Evolutionary conservation across 2,888 invertebrate genomes (phyloP), one percentile per base, ranked within the genome.

Genomic region (Macrosiphum euphorbiae): DNA sequence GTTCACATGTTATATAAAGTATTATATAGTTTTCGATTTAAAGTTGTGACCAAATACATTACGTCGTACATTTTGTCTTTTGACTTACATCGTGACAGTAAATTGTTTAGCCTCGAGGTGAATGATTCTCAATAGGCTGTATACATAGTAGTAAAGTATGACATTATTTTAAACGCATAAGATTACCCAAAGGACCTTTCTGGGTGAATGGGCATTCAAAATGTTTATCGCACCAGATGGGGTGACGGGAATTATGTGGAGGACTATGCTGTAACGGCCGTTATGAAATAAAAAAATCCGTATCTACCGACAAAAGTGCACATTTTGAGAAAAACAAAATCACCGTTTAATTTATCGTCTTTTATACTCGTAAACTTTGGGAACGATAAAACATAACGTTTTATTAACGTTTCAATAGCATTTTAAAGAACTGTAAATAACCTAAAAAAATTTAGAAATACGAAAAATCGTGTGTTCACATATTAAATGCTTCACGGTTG

Each of bases 21-120:
- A 78, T 78, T 35, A 78, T 78, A 78, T 78, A 78, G 67, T 91
- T 90, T 91, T 91, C 55, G 84, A 91, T 91, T 84, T 91, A 84
- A 91, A 91, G 41, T 91, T 91, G 84, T 84, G 55, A 84, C 91
- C 52, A 41, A 84, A 52, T 20, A 55, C n/a, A 47, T 35, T 16
- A 35, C 41, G 84, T 28, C 20, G 24, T 41, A 52, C 28, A 84
- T 52, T 52, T 85, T 84, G 52, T 28, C 52, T 41, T 84, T 52
- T 52, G 55, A 91, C 84, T 85, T 58, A 44, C 85, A 84, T 85
- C 41, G 16, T 88, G 92, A 88, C 50, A 61, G 50, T 67, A n/a
- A 92, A 92, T 92, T 67, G 92, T 92, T 92, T 67, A 26, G 92
- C 92, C 92, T 50, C 61, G 92, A 88, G 92, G 92, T 88, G 92